phyloP scores from a whole-genome alignment of 2,113 vertebrate genomes.

The Erinaceus europaeus region DNA sequence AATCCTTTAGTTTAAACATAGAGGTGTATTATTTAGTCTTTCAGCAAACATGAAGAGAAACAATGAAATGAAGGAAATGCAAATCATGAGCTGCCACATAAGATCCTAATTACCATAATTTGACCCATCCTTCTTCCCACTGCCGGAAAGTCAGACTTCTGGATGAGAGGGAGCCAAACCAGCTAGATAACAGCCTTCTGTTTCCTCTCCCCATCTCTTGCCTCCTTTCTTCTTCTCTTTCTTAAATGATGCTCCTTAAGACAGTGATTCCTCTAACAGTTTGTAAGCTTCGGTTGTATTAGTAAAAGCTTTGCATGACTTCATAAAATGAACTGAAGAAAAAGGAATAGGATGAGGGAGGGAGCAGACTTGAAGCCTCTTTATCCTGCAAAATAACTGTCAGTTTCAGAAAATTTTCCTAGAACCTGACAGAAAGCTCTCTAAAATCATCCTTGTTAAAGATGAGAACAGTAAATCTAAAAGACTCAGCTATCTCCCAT shows the following conservation, averaged over 20 bases:
- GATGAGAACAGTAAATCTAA: conserved; percentile 35
- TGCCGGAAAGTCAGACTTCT: conserved; percentile 68
- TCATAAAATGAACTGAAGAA: conserved; percentile 65
- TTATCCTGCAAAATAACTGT: conserved; percentile 54
- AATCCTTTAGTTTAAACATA: conserved; percentile 64
- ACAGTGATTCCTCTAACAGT: conserved; percentile 57
- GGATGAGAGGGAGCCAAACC: conserved; percentile 64
- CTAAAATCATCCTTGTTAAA: not conserved
- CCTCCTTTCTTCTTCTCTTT: conserved; percentile 50
- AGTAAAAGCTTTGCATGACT: conserved; percentile 67
- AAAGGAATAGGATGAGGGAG: not conserved
- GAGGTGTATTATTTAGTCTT: conserved; percentile 70
- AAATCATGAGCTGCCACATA: conserved; percentile 60
- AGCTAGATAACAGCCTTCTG: conserved; percentile 70
- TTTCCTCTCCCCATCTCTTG: conserved; percentile 23
- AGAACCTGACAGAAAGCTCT: conserved; percentile 50
- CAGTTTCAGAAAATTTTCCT: conserved; percentile 46
- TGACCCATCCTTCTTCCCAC: conserved; percentile 55
- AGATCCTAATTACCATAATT: conserved; percentile 75
- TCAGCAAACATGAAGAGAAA: conserved; percentile 51
- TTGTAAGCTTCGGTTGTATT: conserved; percentile 69
- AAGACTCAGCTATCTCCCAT: conserved; percentile 2
- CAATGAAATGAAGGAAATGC: conserved; percentile 71
- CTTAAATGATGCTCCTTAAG: conserved; percentile 66
- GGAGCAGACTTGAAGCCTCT: conserved; percentile 39